These are phyloP conservation scores for Wasmannia auropunctata DNA, from an alignment of 1,140 invertebrate species.

Conservation along the genomic window DNA sequence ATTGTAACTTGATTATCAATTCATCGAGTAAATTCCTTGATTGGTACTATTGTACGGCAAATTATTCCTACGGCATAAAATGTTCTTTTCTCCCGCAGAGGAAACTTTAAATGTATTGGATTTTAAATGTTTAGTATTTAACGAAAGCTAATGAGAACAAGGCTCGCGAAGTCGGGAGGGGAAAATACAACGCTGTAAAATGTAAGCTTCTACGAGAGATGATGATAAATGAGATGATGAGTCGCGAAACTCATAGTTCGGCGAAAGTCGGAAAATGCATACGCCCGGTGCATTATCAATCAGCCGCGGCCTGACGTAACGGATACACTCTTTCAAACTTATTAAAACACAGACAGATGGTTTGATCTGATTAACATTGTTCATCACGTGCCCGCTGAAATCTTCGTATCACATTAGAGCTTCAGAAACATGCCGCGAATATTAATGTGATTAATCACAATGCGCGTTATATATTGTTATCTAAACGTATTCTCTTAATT, in stretches of 20 bases:
- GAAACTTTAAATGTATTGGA: neutral
- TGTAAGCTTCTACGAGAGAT: conserved; percentile 26
- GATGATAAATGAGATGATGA: conserved; percentile 56
- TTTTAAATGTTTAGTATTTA: conserved; percentile 9
- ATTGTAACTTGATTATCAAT: neutral
- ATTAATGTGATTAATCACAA: neutral
- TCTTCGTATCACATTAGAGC: neutral
- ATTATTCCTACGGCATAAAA: neutral
- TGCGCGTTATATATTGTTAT: neutral
- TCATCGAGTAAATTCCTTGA: neutral
- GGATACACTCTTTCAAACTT: conserved; percentile 42
- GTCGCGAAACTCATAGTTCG: conserved; percentile 29
- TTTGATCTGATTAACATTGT: conserved; percentile 47
- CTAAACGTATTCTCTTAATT: too few species aligned
- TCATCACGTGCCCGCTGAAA: conserved; percentile 2
- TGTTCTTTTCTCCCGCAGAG: neutral
- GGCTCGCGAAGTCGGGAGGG: neutral
- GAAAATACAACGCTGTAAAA: conserved; percentile 39
- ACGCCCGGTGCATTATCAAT: conserved; percentile 46
- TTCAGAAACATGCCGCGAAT: neutral
- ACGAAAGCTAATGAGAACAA: neutral
- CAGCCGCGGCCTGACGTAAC: conserved; percentile 19
- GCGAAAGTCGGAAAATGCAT: conserved; percentile 39
- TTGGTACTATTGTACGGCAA: neutral
- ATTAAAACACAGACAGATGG: conserved; percentile 44